Evolutionary conservation across 2,888 invertebrate species (phyloP), one percentile per base, ranked within the genome.

Genomic region (Serrognathus titanus): DNA sequence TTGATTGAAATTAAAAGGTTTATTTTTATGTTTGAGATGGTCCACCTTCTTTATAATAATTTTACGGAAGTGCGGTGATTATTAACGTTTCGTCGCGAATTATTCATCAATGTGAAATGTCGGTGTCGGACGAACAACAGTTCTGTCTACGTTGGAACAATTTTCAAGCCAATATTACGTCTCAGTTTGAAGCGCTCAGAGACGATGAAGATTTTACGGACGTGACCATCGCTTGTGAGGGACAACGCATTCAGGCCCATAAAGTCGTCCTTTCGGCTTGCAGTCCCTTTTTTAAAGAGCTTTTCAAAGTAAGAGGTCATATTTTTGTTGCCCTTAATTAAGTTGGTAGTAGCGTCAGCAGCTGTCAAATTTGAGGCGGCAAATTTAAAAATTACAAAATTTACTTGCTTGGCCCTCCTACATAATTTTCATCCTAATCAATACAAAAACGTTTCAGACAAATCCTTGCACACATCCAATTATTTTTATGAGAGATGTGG

Each of bases 131-230:
- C 78, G 88, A 89, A 81, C 91, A 91, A 83, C 90, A 90, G 82
- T 91, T 90, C 82, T 91, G 91, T 84, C 85, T 92, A 80, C 85
- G 90, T 81, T 92, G 92, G 92, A 91, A 92, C 83, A 90, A 91
- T 83, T 89, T 89, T 83, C 90, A 90, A 83, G 88, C 89, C 68
- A 91, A 91, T 81, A 89, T 92, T 78, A 88, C 90, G 74, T 88
- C 89, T 78, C 90, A 91, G 79, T 90, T 92, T 81, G 90, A 90
- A 81, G 85, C 88, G 74, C 82, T 92, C 73, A 83, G 91, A 77
- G 88, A 89, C 81, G 89, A 89, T 81, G 90, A 91, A 83, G 89
- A 90, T 80, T 90, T 92, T 81, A 90, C 90, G 75, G 92, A 92
- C 82, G 91, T 92, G 75, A 92, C 91, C 70, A 84, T 92, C 77